Evolutionary conservation across 2,113 vertebrate genomes (phyloP), one percentile per base, ranked within the genome.

Genomic region (Romanogobio albipinnatus): DNA sequence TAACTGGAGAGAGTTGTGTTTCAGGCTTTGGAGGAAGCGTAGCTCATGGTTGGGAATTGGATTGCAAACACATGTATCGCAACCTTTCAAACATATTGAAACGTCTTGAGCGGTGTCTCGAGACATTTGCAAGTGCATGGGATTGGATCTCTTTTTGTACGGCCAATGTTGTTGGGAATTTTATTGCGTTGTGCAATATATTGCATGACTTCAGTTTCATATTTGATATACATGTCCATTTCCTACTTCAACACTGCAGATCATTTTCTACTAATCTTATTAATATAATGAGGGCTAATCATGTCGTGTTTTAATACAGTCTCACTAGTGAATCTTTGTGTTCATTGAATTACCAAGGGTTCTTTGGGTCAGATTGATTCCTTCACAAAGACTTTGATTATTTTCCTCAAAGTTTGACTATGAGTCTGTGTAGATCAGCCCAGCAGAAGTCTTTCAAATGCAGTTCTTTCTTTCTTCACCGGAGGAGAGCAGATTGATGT

Each of bases 1-100:
- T 89, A 81, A 87, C 83, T 26, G 74, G 24, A 70, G 6, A 39
- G 62, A n/a, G 75, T 82, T 82, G 81, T 82, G 81, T 82, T 82
- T 82, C 81, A 83, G 61, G 77, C 17, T 19, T 81, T 26, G 53
- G 66, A 75, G 74, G 64, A 36, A 56, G n/a, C 8, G 49, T 56
- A 56, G 49, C 66, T 43, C 9, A 70, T 43, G 68, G 66, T 51
- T 49, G 36, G 51, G 56, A 75, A 39, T 70, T 71, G 62, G 87
- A 47, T 64, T 79, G 81, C 80, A 84, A 86, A 86, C 76, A 53
- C 51, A 71, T 56, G 64, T 70, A 80, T 24, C 53, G 10, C 78
- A 29, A 79, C 61, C 24, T 81, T 79, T 74, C 24, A 62, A 79
- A 80, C 58, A 74, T 61, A 73, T 70, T 76, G 71, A 84, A 58